A percentile compares a stretch with the other conserved stretches of the same genome.
These are phyloP conservation scores for Gastrophysa polygoni DNA, from an alignment of 2,888 invertebrate species.

Conservation along the genomic window DNA sequence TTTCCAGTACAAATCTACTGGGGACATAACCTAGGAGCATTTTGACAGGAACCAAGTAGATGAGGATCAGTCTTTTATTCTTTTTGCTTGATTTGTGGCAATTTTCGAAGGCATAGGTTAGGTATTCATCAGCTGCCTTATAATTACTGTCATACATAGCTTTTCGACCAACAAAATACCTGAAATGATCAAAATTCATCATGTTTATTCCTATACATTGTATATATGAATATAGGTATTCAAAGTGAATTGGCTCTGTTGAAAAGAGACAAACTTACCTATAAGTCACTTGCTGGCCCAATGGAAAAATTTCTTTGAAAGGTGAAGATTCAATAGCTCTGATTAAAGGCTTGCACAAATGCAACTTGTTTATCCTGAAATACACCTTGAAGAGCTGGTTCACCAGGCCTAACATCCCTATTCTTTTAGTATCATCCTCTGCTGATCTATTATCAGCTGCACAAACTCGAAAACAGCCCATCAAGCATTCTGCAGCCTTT, in stretches of 20 bases:
- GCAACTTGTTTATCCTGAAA: conserved; percentile 82
- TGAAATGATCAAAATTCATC: conserved; percentile 13
- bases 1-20: conserved; percentile 76
- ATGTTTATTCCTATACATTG: too few relatives aligned
- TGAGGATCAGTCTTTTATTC: conserved; percentile 91
- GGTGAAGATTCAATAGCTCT: conserved; percentile 94
- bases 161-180: conserved; percentile 94
- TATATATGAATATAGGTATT: neutral
- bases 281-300: conserved; percentile 95
- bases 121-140: conserved; percentile 87
- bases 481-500: conserved; percentile 91
- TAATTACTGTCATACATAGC: conserved; percentile 99
- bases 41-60: conserved; percentile 95
- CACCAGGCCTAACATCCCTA: conserved; percentile 95
- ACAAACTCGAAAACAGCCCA: conserved; percentile 93
- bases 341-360: conserved; percentile 92
- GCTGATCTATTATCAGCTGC: conserved; percentile 92
- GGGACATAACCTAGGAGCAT: conserved; percentile 97
- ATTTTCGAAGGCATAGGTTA: conserved; percentile 91
- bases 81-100: conserved; percentile 81
- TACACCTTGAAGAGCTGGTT: conserved; percentile 95
- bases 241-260: neutral
- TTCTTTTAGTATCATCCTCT: conserved; percentile 89
- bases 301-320: conserved; percentile 85
- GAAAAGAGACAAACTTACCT: conserved; percentile 62